A percentile compares a stretch with the other conserved stretches of the same genome.
These are phyloP conservation scores for Macropis europaea DNA, from an alignment of 2,888 invertebrate genomes.

Conservation along the genomic window DNA sequence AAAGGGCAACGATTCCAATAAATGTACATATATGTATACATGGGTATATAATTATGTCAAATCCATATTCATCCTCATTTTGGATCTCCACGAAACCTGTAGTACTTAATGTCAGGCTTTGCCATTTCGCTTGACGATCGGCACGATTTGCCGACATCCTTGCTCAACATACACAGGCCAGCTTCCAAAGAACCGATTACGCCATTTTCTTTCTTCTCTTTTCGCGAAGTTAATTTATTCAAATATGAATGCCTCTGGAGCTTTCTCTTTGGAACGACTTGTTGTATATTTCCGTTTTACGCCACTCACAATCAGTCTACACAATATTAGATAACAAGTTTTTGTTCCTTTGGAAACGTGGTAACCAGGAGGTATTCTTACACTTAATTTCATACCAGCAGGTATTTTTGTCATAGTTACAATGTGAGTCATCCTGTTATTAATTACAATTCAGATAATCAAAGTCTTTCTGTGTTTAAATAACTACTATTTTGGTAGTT, in stretches of 20 bases:
- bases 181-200: slow-evolving; percentile 42
- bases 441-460: no score
- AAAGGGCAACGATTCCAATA: background rate
- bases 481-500: no score
- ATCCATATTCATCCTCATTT: background rate
- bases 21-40: no score
- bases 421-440: no score
- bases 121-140: slow-evolving; percentile 44
- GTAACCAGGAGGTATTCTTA: no score
- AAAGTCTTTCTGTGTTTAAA: no score
- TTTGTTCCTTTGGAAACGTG: background rate
- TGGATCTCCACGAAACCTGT: background rate
- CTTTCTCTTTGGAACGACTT: slow-evolving; percentile 30
- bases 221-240: slow-evolving; percentile 46
- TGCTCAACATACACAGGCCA: slow-evolving; percentile 17
- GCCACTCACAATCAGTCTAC: background rate
- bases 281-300: background rate
- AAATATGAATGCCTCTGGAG: slow-evolving; percentile 15
- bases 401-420: no score
- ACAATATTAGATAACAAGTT: background rate
- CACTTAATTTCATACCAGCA: no score
- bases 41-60: background rate
- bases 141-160: slow-evolving; percentile 31
- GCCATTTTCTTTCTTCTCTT: slow-evolving; percentile 43
- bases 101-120: slow-evolving; percentile 41